Conservation (phyloP, 2,113 vertebrate genomes). For the Eupsittula cactorum region DNA sequence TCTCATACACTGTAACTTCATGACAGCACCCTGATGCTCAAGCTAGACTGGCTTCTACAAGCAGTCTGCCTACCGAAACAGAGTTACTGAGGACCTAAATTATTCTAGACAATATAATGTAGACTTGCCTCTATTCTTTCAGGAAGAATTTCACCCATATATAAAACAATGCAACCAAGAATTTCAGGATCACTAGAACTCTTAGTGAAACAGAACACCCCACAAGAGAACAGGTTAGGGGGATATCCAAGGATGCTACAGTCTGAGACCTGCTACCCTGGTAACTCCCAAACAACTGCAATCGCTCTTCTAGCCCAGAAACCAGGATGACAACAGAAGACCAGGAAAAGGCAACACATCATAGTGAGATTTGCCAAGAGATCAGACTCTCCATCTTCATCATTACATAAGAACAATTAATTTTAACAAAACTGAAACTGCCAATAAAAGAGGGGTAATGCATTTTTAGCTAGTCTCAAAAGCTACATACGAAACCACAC, state of each 20-base stretch:
- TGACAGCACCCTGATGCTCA: background rate
- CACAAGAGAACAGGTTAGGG: background rate
- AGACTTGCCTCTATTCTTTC: accelerated
- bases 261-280: background rate
- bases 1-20: background rate
- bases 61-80: background rate
- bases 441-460: background rate
- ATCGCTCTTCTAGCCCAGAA: background rate
- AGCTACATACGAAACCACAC: background rate
- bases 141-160: background rate
- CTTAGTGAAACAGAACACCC: background rate
- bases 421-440: background rate
- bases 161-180: background rate
- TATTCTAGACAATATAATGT: background rate
- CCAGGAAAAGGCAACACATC: background rate
- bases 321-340: background rate
- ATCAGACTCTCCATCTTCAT: background rate
- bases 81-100: background rate
- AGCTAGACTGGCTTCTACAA: background rate
- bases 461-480: background rate
- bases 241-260: background rate
- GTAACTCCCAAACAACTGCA: background rate
- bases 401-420: background rate
- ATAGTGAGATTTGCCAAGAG: background rate
- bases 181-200: background rate